Conservation (phyloP, 2,888 invertebrate species). For the Machimus atricapillus region DNA sequence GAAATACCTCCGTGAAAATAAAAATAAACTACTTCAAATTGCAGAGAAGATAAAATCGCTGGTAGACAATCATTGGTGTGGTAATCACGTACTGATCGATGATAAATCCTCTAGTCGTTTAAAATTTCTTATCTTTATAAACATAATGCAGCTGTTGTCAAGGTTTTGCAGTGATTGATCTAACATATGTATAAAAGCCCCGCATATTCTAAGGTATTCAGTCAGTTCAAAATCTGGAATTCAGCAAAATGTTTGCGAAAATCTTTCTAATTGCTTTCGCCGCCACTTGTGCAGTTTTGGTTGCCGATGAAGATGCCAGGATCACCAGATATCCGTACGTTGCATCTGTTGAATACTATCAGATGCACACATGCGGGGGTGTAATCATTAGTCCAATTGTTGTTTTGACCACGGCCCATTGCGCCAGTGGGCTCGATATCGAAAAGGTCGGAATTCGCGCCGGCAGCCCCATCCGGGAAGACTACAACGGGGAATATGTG, state of each 20-base stretch:
- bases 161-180: background rate
- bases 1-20: background rate
- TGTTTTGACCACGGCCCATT: background rate
- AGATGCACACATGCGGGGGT: background rate
- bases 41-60: too few species aligned
- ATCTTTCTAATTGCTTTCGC: background rate
- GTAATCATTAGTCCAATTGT: background rate
- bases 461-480: background rate
- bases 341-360: background rate
- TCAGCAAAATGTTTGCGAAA: background rate
- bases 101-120: background rate
- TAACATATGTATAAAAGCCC: background rate
- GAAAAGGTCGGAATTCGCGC: background rate
- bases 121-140: background rate
- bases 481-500: background rate
- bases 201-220: background rate
- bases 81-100: background rate
- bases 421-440: background rate
- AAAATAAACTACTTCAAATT: background rate
- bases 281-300: background rate
- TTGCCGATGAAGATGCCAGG: background rate
- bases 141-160: background rate
- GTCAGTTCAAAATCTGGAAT: background rate
- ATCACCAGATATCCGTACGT: background rate
- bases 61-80: background rate